Conservation (phyloP, 1,140 invertebrate genomes). For the Hyles euphorbiae region DNA sequence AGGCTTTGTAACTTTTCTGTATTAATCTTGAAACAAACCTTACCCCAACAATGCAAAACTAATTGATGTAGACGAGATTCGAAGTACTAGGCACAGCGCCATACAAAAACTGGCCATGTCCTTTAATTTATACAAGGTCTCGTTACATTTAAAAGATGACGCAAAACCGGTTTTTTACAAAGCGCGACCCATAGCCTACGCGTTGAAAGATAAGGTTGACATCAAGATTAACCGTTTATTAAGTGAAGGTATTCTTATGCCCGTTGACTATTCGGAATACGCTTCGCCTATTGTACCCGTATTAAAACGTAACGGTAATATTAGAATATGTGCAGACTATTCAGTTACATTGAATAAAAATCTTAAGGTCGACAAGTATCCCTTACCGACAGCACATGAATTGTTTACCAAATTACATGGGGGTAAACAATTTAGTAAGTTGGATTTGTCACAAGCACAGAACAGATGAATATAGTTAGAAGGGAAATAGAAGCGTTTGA, state of each 20-base stretch:
- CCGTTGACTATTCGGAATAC: not conserved
- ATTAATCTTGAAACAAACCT: too few relatives aligned
- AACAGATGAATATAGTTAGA: too few relatives aligned
- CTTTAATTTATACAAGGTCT: conserved; percentile 10
- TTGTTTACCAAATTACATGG: conserved; percentile 5
- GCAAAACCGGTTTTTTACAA: conserved; percentile 9
- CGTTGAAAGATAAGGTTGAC: conserved; percentile 7
- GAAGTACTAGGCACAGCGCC: too few relatives aligned
- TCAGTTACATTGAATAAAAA: conserved; percentile 6
- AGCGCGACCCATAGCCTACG: conserved; percentile 8
- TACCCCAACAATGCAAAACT: too few relatives aligned
- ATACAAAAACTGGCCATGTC: too few relatives aligned
- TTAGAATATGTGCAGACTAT: conserved; percentile 4
- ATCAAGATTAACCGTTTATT: not conserved
- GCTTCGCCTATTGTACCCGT: not conserved
- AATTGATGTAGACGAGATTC: too few relatives aligned
- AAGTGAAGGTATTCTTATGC: conserved; percentile 3
- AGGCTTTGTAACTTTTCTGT: too few relatives aligned
- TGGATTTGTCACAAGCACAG: conserved; percentile 9
- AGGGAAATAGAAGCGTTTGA: too few relatives aligned
- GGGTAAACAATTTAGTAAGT: conserved; percentile 9
- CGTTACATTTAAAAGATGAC: conserved; percentile 8
- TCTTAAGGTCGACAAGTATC: conserved; percentile 4
- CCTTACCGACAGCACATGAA: not conserved
- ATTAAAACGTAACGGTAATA: not conserved